Evolutionary conservation across 2,113 vertebrate genomes (phyloP), one percentile per base, ranked within the genome.

Genomic region (Megaptera novaeangliae): DNA sequence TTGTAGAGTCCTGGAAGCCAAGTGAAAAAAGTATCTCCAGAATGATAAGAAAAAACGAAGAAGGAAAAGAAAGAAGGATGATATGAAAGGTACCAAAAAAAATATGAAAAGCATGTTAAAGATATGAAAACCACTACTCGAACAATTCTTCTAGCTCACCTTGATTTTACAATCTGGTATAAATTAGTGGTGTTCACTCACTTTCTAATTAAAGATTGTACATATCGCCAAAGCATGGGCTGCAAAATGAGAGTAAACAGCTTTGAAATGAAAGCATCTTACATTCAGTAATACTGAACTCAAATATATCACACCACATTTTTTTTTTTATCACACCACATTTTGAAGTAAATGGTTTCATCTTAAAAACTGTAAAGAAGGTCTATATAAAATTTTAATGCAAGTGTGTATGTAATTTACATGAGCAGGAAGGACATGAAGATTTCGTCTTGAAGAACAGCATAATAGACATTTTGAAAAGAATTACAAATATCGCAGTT

Each of bases 261-360:
- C 88, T 92, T 90, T 83, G 36, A 95, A 97, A 88, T 84, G 29
- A 77, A 94, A 95, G n/a, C 49, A 72, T 83, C 21, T 55, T 72
- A 52, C 71, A 44, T 87, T 95, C 31, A 55, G 44, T 85, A 34
- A 87, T 88, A 75, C 59, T 92, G 64, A 85, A 20, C 77, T 96
- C 63, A 88, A 92, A 59, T 66, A 8, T 52, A 91, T 91, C 72
- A 72, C 0, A 61, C 27, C 23, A 66, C 68, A 85, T 91, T 93
- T 95, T 94, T n/a, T n/a, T n/a, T n/a, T n/a, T n/a, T 52, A 91
- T 91, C 72, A 72, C 0, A 61, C 27, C 23, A 66, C 68, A 85
- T 91, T 93, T 95, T 94, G 64, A 93, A 97, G 66, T 71, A 94
- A 96, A 59, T 95, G 36, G 61, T 88, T 96, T 97, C 66, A 81